Evolutionary conservation across 2,113 vertebrate genomes (phyloP), one percentile per base, ranked within the genome.

Genomic region (Chaetodon trifascialis): DNA sequence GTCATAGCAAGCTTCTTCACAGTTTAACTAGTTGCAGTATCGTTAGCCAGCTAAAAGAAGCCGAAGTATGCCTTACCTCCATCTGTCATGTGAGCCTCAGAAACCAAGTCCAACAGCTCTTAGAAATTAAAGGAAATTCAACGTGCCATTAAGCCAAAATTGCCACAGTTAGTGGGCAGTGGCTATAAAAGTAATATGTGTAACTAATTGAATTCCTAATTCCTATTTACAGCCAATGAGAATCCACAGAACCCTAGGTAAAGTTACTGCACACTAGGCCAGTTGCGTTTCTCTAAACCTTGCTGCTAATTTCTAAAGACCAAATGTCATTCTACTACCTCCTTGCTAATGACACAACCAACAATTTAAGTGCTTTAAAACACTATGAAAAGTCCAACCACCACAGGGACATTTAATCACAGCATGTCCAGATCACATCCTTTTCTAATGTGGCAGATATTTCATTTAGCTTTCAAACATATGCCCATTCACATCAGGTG

Each of bases 341-440:
- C 23, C 12, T 52, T 3, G 12, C 30, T 84, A 73, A 82, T 73
- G 60, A 52, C 60, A 52, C 30, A 52, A 63, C 34, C 52, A 65
- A 34, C 36, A 5, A 14, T 63, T n/a, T 55, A 54, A 74, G 42
- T 42, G 25, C 51, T 72, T 73, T 51, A 44, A 52, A 52, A 59
- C 47, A 30, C n/a, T 65, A 65, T 75, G 1, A 66, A 77, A 86
- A 60, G 38, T 69, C 67, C 76, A 75, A 63, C 17, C 9, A 21
- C 54, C 59, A 54, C 76, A 62, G 59, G 46, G 51, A 66, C 42
- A 11, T 71, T 70, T 74, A 76, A 85, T 80, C 46, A 55, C 73
- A 85, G 76, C 79, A 21, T 63, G 38, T 30, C 66, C 44, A 36
- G 40, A 66, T 76, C 38, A 56, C 69, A 68, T 71, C 21, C n/a